These are phyloP conservation scores for Nasonia giraulti DNA, from an alignment of 1,140 invertebrate species.

Conservation along the genomic window DNA sequence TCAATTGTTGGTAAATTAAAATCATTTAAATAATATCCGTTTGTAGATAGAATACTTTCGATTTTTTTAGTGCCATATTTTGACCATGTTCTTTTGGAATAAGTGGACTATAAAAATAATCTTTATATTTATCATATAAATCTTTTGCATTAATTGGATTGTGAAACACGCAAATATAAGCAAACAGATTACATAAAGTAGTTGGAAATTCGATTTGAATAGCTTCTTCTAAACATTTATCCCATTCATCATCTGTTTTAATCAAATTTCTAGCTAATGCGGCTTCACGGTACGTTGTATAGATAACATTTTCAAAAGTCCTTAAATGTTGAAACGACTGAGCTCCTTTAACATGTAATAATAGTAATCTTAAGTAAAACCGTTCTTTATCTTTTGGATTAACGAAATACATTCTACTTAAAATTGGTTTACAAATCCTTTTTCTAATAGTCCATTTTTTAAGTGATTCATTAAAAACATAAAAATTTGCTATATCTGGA, in stretches of 20 bases:
- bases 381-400: background rate
- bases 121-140: constrained; percentile 19
- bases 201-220: constrained; percentile 4
- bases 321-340: too few relatives aligned
- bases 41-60: background rate
- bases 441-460: background rate
- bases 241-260: constrained; percentile 26
- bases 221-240: constrained; percentile 33
- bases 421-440: constrained; percentile 1
- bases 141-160: constrained; percentile 15
- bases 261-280: background rate
- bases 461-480: background rate
- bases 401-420: background rate
- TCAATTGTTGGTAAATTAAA: background rate
- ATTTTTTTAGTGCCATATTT: constrained; percentile 6
- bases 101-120: constrained; percentile 7
- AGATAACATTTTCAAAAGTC: background rate
- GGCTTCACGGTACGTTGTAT: background rate
- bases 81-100: background rate
- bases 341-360: too few relatives aligned
- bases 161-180: constrained; percentile 10
- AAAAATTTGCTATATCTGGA: constrained; percentile 54
- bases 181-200: constrained; percentile 25
- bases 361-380: too few relatives aligned
- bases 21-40: constrained; percentile 6